These are phyloP conservation scores for Tetragnatha versicolor DNA, from an alignment of 1,140 invertebrate genomes.

Conservation along the genomic window DNA sequence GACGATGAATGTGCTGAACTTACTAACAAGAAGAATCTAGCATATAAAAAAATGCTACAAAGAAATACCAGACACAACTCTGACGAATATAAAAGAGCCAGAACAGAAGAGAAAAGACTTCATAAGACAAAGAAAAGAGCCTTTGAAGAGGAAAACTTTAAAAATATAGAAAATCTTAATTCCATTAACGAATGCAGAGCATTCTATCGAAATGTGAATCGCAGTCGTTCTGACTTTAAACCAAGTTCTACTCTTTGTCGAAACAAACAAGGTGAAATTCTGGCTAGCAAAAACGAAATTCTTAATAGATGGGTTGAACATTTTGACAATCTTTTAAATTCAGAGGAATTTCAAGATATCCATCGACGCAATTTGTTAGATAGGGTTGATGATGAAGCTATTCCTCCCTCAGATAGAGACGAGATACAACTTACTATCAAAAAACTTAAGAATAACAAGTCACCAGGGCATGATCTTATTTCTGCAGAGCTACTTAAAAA, in stretches of 20 bases:
- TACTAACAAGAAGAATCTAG: neutral
- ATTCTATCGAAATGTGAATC: neutral
- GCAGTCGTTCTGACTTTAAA: neutral
- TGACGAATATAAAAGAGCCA: neutral
- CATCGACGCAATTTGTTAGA: neutral
- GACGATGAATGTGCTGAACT: neutral
- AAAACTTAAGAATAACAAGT: neutral
- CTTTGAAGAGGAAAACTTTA: neutral
- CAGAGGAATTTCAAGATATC: neutral
- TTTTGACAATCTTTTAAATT: neutral
- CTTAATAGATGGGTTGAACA: neutral
- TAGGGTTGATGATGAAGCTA: neutral
- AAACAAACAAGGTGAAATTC: no score
- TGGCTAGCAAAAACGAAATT: neutral
- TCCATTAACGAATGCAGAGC: constrained; percentile 12
- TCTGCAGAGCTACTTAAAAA: neutral
- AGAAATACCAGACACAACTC: neutral
- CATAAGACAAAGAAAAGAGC: neutral
- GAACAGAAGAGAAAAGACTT: neutral
- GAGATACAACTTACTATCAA: neutral
- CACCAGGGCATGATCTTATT: neutral
- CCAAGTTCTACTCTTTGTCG: neutral
- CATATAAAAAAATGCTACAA: constrained; percentile 8
- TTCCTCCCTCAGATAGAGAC: neutral
- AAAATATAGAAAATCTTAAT: constrained; percentile 4